Evolutionary conservation across 2,113 vertebrate genomes (phyloP).

Genomic region (Procapra przewalskii): DNA sequence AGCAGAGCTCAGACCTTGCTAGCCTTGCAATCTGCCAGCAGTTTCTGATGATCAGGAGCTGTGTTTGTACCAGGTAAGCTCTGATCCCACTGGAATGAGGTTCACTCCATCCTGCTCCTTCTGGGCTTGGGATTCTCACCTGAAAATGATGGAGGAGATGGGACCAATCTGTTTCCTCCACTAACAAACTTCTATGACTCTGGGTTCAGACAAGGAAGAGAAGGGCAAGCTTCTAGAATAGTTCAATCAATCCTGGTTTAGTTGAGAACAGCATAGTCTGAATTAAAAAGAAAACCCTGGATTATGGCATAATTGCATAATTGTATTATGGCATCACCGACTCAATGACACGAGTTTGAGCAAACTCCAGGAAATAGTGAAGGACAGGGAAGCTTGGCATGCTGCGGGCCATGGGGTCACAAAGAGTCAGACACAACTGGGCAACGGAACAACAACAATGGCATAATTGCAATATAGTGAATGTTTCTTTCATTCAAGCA

Average conservation of each 20-base stretch:
- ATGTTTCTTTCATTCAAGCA: background rate
- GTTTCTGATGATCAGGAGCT: background rate
- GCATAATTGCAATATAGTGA: background rate
- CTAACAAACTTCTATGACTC: background rate
- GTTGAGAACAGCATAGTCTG: background rate
- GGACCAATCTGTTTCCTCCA: background rate
- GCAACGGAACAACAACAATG: background rate
- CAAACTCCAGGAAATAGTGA: background rate
- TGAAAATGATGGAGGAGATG: background rate
- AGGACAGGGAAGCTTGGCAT: background rate
- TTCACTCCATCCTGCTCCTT: rapidly evolving
- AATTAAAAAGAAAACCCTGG: background rate
- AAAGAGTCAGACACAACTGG: background rate
- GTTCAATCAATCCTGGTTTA: background rate
- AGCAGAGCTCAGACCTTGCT: background rate
- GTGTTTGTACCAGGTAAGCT: background rate
- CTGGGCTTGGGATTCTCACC: background rate
- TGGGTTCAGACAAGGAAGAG: background rate
- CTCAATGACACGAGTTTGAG: background rate
- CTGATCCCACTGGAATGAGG: background rate
- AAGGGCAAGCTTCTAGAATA: background rate
- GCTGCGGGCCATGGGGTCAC: background rate
- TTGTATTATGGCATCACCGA: background rate
- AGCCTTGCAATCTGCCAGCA: rapidly evolving
- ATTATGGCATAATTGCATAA: background rate